These are phyloP conservation scores for Proisotoma minuta DNA, from an alignment of 2,888 invertebrate genomes.

Conservation along the genomic window DNA sequence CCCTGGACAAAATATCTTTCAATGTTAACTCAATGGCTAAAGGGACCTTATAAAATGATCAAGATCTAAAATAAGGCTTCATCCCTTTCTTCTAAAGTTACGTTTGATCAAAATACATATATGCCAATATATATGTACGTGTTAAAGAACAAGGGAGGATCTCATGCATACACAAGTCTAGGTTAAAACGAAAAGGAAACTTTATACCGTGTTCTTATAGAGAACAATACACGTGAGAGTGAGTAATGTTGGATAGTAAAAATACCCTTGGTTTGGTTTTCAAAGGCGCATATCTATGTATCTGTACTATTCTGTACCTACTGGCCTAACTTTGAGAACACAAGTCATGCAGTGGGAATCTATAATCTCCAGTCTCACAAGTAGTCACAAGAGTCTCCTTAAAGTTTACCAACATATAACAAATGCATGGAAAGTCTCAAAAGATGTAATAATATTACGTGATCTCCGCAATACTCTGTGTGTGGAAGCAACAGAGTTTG, in stretches of 20 bases:
- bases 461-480: slow-evolving; percentile 4
- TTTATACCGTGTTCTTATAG: background rate
- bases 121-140: background rate
- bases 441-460: slow-evolving; percentile 10
- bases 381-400: too few species aligned
- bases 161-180: too few species aligned
- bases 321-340: too few species aligned
- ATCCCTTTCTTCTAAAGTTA: slow-evolving; percentile 1
- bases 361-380: too few species aligned
- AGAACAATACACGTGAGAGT: slow-evolving; percentile 4
- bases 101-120: background rate
- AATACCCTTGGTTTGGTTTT: too few species aligned
- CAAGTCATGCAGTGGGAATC: too few species aligned
- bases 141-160: background rate
- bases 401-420: background rate
- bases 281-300: too few species aligned
- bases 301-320: too few species aligned
- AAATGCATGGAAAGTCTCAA: background rate
- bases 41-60: slow-evolving; percentile 4
- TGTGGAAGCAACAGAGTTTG: background rate
- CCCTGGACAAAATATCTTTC: background rate
- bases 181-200: background rate
- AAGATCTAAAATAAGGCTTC: background rate
- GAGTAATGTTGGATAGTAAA: too few species aligned
- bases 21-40: background rate